Base-by-base conservation (phyloP, 2,888 invertebrate species). In the Drosophila meridionalis region DNA sequence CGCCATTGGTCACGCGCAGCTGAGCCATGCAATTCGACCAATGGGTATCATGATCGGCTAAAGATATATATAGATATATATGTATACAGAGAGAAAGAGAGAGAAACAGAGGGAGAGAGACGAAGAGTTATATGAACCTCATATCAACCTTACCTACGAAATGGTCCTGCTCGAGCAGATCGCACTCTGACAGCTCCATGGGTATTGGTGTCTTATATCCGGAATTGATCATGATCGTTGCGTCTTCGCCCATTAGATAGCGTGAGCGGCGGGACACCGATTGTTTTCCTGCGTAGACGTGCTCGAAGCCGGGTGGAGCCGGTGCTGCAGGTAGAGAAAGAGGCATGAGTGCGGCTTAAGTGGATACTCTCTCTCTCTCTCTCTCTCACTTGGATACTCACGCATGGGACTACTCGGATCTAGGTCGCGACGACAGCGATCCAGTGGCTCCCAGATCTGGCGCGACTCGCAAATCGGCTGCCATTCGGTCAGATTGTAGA, bases 271-370 rank as follows among this genome's bases (percentile, higher is more conserved):
- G 34, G 11, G 76, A 78, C 4, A 80, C 11, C 0, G 53, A 40
- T 0, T 8, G 42, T n/a, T 70, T 80, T 12, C 78, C 76, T 5
- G 9, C 30, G 6, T 12, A 3, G 3, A 69, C 30, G 42, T 66
- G 42, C 48, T 70, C 78, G 14, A 70, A 73, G 3, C 76, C 81
- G 0, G 78, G 69, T 5, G 81, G 81, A 26, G 56, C 42, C 0
- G 38, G 6, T 0, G 34, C 80, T 79, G 40, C 30, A 20, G 20
- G 20, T 20, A 20, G 20, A 20, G 20, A 20, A 20, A 20, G 20
- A 20, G 20, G 20, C 20, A 20, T 20, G 20, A 20, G 20, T 20
- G 20, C 20, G 20, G 20, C 20, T 20, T 20, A 20, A 20, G 20
- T 20, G 20, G 20, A 20, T 20, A 20, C 20, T 20, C 20, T 20